A percentile compares a stretch with the other conserved stretches of the same genome.
phyloP scores from a whole-genome alignment of 2,888 invertebrate species.

The Rhogogaster chlorosoma region DNA sequence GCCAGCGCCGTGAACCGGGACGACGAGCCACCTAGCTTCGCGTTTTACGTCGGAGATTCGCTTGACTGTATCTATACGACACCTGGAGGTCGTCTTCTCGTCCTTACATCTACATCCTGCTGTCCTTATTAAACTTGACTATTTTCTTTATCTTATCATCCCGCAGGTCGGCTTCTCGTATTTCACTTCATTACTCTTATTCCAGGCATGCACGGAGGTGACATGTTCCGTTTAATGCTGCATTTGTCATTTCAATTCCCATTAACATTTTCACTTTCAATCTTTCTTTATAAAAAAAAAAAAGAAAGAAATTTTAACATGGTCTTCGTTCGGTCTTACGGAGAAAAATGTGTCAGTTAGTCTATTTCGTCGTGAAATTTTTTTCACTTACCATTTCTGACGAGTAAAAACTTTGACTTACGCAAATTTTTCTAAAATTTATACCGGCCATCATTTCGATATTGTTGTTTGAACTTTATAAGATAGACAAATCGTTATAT shows the following conservation, averaged over 20 bases:
- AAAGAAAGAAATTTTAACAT: no score
- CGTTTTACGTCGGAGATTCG: not conserved
- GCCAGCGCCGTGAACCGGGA: conserved; percentile 67
- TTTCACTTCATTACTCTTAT: not conserved
- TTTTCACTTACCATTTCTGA: no score
- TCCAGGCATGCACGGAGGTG: not conserved
- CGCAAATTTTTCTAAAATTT: no score
- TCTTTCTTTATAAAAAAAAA: no score
- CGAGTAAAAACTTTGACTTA: no score
- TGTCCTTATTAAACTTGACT: not conserved
- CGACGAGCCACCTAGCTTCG: not conserved
- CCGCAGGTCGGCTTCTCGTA: not conserved
- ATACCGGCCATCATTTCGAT: no score
- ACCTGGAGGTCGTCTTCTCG: conserved; percentile 20
- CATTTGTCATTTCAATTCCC: not conserved
- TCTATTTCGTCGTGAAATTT: no score
- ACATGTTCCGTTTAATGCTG: not conserved
- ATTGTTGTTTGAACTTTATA: no score
- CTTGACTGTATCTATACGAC: not conserved
- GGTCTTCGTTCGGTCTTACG: no score
- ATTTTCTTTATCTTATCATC: not conserved
- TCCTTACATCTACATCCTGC: not conserved
- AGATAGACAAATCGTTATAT: no score
- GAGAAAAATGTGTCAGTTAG: no score
- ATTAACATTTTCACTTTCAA: not conserved